Evolutionary conservation across 2,888 invertebrate species (phyloP), one percentile per base, ranked within the genome.

Genomic region (Eupithecia abbreviata): DNA sequence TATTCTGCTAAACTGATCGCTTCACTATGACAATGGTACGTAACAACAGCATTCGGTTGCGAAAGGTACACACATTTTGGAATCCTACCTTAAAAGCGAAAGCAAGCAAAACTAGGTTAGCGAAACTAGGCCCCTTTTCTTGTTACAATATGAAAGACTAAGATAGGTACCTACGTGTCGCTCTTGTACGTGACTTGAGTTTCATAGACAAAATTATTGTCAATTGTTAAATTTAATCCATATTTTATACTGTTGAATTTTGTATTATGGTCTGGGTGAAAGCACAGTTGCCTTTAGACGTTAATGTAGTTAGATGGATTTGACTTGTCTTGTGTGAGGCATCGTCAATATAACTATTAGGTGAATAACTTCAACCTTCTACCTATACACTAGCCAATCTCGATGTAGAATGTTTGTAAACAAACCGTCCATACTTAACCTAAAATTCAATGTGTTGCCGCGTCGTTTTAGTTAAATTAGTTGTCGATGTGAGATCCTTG

Each of bases 231-330:
- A 82, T 83, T 83, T 85, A 80, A 78, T 83, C 85, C 87, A 88
- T 88, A 86, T 87, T 88, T 85, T 85, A 87, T 84, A 74, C 85
- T 86, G 88, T 88, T 88, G 82, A 86, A 86, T 84, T 84, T 86
- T 82, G 79, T 82, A 75, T 78, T 41, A 65, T 12, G 69, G 55
- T 65, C 79, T 84, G 65, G 55, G 51, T 41, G 71, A 47, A 47
- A 73, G 66, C 71, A 78, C 68, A 77, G 69, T 55, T 70, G 51
- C 71, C 73, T 74, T 72, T 74, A 51, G 43, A 68, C 42, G 42
- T 66, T 66, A 42, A 42, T 30, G 30, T 30, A 62, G 47, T 9
- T 47, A 47, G 62, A 62, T 30, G 30, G 4, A 62, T 30, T 62
- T 62, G 62, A 62, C 62, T 10, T 30, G 62, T 30, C 30, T 30